Conservation (phyloP, 1,140 invertebrate species). For the Calycopis cecrops region DNA sequence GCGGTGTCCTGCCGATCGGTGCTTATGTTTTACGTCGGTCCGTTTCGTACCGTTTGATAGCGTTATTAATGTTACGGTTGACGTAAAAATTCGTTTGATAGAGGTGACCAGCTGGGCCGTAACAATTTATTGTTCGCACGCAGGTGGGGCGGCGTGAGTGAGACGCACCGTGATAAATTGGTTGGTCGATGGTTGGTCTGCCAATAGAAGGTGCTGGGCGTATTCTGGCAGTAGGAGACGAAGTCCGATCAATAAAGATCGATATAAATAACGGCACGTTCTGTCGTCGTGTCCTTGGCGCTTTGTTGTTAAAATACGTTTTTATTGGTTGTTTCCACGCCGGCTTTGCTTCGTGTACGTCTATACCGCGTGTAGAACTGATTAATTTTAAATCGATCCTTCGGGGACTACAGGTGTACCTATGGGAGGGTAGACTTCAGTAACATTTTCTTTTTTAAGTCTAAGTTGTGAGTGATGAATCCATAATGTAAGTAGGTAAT, state of each 20-base stretch:
- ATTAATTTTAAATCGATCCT: too few species aligned
- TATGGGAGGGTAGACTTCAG: too few species aligned
- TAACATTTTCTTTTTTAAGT: too few species aligned
- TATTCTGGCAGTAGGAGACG: slow-evolving; percentile 36
- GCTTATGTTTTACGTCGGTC: slow-evolving; percentile 58
- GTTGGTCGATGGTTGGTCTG: slow-evolving; percentile 42
- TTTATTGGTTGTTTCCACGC: too few species aligned
- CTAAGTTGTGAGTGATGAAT: too few species aligned
- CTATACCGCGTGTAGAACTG: too few species aligned
- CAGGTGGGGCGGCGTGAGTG: slow-evolving; percentile 42
- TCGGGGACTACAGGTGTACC: too few species aligned
- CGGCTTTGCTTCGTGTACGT: too few species aligned
- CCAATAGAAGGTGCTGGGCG: slow-evolving; percentile 45
- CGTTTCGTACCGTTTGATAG: slow-evolving; percentile 58
- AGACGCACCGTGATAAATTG: slow-evolving; percentile 36
- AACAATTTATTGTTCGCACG: slow-evolving; percentile 50
- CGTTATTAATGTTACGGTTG: slow-evolving; percentile 57
- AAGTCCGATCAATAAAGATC: slow-evolving; percentile 55
- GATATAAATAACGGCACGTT: slow-evolving; percentile 53
- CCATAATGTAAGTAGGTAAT: too few species aligned
- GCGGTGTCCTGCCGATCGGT: slow-evolving; percentile 60
- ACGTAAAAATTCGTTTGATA: slow-evolving; percentile 63
- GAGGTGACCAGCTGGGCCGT: slow-evolving; percentile 46
- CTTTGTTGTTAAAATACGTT: slow-evolving; percentile 21
- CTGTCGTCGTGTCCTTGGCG: slow-evolving; percentile 48